Percentiles rank a stretch among this genome's conserved stretches.
Evolutionary conservation across 92 coral and sea anemone genomes (phyloP).

Genomic region (Parazoanthus atlanticus): DNA sequence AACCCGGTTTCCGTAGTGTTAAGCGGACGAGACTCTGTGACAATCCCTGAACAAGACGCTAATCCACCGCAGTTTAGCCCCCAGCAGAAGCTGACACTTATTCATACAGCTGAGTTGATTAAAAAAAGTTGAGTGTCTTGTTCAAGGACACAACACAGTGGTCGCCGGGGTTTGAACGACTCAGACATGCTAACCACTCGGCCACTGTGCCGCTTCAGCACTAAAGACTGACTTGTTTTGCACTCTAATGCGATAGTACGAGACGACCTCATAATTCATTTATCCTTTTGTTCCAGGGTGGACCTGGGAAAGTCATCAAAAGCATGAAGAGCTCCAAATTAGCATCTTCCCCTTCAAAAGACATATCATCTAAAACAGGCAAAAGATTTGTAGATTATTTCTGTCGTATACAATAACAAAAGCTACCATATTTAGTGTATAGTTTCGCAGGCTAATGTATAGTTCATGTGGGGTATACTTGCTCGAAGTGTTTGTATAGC

Average conservation of each 20-base stretch:
- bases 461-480: neutral
- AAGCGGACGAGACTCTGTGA: too few species aligned
- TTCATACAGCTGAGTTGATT: too few species aligned
- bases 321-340: neutral
- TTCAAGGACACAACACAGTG: too few species aligned
- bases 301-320: neutral
- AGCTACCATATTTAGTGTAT: too few species aligned
- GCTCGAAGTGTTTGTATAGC: neutral
- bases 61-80: too few species aligned
- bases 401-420: neutral
- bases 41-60: too few species aligned
- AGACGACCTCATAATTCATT: neutral
- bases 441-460: neutral
- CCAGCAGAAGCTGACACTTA: too few species aligned
- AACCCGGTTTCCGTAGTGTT: too few species aligned
- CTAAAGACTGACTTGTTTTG: neutral
- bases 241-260: neutral
- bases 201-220: neutral
- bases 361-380: neutral
- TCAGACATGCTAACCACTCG: too few species aligned
- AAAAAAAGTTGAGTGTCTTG: too few species aligned
- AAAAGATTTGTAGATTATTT: slow-evolving; percentile 6
- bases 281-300: neutral
- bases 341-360: neutral
- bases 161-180: too few species aligned